A percentile compares a stretch with the other conserved stretches of the same genome.
Evolutionary conservation across 2,888 invertebrate genomes (phyloP).

Genomic region (Drosophila mettleri): DNA sequence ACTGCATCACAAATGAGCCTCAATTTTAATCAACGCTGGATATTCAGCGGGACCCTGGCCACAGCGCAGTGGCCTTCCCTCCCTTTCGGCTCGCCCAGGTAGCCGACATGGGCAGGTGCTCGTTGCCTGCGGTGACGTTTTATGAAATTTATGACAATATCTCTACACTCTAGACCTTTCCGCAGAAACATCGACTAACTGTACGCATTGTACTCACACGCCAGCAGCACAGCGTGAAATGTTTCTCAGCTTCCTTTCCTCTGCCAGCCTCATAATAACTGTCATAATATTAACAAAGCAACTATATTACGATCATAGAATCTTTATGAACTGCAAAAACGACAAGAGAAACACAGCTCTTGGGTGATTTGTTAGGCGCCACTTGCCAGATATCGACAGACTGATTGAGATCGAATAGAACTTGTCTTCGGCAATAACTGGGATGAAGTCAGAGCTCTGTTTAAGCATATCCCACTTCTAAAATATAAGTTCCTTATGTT

Average conservation of each 20-base stretch:
- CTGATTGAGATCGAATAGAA: not conserved
- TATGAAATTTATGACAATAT: conserved; percentile 75
- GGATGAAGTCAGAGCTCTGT: too few species aligned
- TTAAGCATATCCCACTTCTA: not conserved
- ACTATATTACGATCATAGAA: conserved; percentile 38
- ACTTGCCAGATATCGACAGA: not conserved
- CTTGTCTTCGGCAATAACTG: too few species aligned
- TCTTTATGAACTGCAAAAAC: not conserved
- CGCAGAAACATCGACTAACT: conserved; percentile 54
- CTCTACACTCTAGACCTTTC: conserved; percentile 46
- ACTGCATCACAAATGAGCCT: conserved; percentile 50
- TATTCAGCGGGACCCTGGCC: not conserved
- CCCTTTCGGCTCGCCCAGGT: conserved; percentile 32
- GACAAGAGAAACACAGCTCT: not conserved
- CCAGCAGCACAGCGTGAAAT: conserved; percentile 16
- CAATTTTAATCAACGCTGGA: conserved; percentile 32
- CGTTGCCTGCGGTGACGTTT: conserved; percentile 42
- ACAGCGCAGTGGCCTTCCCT: not conserved
- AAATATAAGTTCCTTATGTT: not conserved
- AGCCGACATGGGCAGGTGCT: conserved; percentile 38
- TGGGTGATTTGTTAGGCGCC: conserved; percentile 15
- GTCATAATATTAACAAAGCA: conserved; percentile 63
- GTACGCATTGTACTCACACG: conserved; percentile 32
- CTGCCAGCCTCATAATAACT: conserved; percentile 37
- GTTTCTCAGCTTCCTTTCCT: not conserved